phyloP scores from a whole-genome alignment of 2,797 vertebrate species.

The Spatula versicolor region DNA sequence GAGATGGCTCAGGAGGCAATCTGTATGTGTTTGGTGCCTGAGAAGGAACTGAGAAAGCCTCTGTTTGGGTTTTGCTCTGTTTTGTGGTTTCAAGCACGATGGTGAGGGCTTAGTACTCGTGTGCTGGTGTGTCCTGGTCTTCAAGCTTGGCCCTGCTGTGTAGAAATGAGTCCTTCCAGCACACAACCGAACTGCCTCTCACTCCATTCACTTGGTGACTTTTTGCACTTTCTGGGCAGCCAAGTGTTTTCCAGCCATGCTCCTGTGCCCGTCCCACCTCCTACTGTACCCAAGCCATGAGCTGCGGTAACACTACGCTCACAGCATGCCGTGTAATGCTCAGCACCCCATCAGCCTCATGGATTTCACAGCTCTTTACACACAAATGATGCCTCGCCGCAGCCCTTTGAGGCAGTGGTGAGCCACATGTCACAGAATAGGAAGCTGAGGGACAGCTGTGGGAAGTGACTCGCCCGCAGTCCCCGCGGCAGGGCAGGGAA shows the following conservation, averaged over 20 bases:
- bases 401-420: not conserved
- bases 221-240: not conserved
- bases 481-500: not conserved
- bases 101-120: not conserved
- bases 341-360: not conserved
- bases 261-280: not conserved
- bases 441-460: conserved; percentile 54
- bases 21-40: not conserved
- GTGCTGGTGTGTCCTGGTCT: not conserved
- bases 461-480: conserved; percentile 17
- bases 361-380: conserved; percentile 32
- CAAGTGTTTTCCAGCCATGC: not conserved
- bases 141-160: not conserved
- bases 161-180: not conserved
- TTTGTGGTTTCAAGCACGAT: not conserved
- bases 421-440: conserved; percentile 1
- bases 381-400: not conserved
- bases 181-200: not conserved
- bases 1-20: not conserved
- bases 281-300: not conserved
- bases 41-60: not conserved
- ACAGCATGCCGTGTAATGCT: not conserved
- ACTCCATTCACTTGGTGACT: not conserved
- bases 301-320: not conserved
- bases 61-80: not conserved